phyloP scores from a whole-genome alignment of 2,797 vertebrate genomes.

The Lepus oiostolus region DNA sequence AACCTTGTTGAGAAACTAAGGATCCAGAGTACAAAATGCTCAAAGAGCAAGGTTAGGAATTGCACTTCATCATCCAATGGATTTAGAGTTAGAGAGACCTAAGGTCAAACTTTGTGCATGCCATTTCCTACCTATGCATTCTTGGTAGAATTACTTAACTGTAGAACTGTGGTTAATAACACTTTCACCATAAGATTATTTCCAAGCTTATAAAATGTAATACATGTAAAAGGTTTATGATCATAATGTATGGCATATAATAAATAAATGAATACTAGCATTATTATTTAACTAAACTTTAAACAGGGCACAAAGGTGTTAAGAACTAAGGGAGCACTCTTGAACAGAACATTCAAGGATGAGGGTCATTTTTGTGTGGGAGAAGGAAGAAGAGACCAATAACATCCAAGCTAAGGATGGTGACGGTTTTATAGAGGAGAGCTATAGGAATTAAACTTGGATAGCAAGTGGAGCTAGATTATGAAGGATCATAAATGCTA shows the following conservation, averaged over 20 bases:
- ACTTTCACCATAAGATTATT: constrained; percentile 26
- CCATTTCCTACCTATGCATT: background rate
- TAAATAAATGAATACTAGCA: constrained; percentile 10
- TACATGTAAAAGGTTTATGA: background rate
- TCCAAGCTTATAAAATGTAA: constrained; percentile 27
- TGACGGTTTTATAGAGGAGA: background rate
- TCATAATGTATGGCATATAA: background rate
- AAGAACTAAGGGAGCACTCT: background rate
- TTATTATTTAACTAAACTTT: constrained; percentile 55
- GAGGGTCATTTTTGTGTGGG: too few relatives aligned
- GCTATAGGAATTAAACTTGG: background rate
- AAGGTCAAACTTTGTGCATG: background rate
- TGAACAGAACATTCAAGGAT: background rate
- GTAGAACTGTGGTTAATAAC: constrained; percentile 29
- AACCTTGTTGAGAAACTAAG: constrained; percentile 31
- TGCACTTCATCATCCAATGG: too few relatives aligned
- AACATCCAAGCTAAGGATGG: background rate
- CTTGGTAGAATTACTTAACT: background rate
- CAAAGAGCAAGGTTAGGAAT: too few relatives aligned
- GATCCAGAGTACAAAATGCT: background rate
- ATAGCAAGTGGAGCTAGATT: background rate
- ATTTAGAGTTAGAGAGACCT: background rate
- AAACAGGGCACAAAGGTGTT: background rate
- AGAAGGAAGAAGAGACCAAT: background rate
- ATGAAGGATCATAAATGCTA: background rate